These are phyloP conservation scores for Corythoichthys haematopterus DNA, from an alignment of 2,113 vertebrate species.

Conservation along the genomic window DNA sequence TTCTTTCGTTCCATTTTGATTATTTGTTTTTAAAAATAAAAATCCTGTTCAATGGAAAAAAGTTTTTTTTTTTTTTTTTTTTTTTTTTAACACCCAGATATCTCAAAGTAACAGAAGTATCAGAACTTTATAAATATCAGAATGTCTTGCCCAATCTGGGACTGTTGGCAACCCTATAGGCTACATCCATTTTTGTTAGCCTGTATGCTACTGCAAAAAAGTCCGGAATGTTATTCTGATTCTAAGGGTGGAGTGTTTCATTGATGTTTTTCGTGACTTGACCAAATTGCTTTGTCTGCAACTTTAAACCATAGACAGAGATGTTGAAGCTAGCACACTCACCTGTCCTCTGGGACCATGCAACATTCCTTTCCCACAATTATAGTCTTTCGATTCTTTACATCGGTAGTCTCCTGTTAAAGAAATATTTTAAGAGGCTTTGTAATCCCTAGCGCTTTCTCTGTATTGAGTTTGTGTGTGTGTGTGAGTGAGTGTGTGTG, in stretches of 20 bases:
- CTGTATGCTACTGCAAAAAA: not conserved
- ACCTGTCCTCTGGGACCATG: conserved; percentile 55
- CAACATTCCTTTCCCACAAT: conserved; percentile 56
- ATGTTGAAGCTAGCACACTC: conserved; percentile 23
- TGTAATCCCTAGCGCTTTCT: conserved; percentile 44
- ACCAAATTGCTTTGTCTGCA: not conserved
- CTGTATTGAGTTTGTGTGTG: conserved; percentile 7
- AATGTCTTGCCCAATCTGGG: no score
- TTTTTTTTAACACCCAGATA: no score
- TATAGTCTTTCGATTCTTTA: conserved; percentile 53
- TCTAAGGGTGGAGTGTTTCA: not conserved
- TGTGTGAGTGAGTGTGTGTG: conserved; percentile 10
- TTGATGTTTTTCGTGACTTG: not conserved
- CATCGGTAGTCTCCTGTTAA: conserved; percentile 47
- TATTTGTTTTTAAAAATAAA: no score
- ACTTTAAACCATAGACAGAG: not conserved
- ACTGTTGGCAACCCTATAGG: no score
- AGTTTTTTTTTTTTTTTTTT: no score
- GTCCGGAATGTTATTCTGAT: not conserved
- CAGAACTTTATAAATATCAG: no score
- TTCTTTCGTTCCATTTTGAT: no score
- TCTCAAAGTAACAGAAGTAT: no score
- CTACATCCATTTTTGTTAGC: not conserved
- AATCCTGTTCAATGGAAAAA: no score
- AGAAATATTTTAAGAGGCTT: conserved; percentile 65